These are phyloP conservation scores for Habrosyne pyritoides DNA, from an alignment of 2,888 invertebrate species.

Conservation along the genomic window DNA sequence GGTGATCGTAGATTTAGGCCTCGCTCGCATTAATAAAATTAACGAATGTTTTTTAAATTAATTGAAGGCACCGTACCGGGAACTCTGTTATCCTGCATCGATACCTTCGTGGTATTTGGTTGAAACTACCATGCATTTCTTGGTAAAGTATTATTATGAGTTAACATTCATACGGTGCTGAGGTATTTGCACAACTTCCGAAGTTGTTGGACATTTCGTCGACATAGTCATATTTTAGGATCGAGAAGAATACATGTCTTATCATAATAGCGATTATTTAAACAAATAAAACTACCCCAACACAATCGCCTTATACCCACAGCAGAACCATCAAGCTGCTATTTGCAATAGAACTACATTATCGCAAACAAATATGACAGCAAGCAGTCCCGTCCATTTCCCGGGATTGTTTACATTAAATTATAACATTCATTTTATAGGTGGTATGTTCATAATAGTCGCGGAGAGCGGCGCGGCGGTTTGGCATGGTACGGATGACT, in stretches of 20 bases:
- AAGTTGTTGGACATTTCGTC: no score
- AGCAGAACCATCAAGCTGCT: not conserved
- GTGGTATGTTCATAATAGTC: slow-evolving; percentile 55
- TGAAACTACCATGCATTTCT: slow-evolving; percentile 2
- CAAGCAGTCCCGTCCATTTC: slow-evolving; percentile 63
- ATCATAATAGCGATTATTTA: not conserved
- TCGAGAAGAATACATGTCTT: no score
- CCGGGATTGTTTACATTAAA: slow-evolving; percentile 76
- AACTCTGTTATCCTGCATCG: slow-evolving; percentile 70
- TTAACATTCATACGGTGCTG: not conserved
- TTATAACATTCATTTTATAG: slow-evolving; percentile 68
- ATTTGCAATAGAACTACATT: not conserved
- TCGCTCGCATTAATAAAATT: slow-evolving; percentile 79
- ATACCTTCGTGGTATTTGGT: slow-evolving; percentile 54
- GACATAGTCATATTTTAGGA: no score
- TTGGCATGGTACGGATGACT: slow-evolving; percentile 12
- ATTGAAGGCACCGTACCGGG: slow-evolving; percentile 72
- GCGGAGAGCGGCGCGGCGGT: slow-evolving; percentile 19
- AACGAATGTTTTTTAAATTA: slow-evolving; percentile 81
- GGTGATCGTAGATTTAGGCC: slow-evolving; percentile 76
- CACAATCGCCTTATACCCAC: not conserved
- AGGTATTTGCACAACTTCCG: no score
- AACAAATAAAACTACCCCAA: not conserved
- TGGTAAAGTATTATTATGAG: not conserved
- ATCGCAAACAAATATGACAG: slow-evolving; percentile 47